A percentile compares a stretch with the other conserved stretches of the same genome.
These are phyloP conservation scores for Fulica atra DNA, from an alignment of 2,113 vertebrate species.

Conservation along the genomic window DNA sequence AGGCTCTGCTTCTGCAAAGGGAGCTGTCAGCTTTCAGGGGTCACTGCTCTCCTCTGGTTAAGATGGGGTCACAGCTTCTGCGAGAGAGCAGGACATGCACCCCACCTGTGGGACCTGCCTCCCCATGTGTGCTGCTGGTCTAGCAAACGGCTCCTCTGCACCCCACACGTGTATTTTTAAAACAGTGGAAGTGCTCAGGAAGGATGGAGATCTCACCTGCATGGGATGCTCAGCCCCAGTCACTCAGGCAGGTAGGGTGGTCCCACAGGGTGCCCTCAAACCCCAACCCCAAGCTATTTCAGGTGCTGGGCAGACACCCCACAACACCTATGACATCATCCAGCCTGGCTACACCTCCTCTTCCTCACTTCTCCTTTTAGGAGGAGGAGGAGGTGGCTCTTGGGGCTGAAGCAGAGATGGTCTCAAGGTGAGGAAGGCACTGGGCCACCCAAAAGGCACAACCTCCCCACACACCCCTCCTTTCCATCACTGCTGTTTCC, in stretches of 20 bases:
- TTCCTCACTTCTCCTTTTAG: neutral
- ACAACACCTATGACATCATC: fast-evolving
- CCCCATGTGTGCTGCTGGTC: neutral
- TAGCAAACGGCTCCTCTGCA: neutral
- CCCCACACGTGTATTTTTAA: neutral
- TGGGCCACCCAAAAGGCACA: neutral
- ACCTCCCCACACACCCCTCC: fast-evolving
- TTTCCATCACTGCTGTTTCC: neutral
- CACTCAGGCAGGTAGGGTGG: neutral
- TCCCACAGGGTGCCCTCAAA: neutral
- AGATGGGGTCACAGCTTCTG: neutral
- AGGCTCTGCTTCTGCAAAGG: neutral
- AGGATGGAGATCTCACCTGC: neutral
- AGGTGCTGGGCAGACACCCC: neutral
- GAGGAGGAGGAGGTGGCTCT: neutral
- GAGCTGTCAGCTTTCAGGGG: neutral
- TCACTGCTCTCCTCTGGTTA: neutral
- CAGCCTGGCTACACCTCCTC: neutral
- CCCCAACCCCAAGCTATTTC: neutral
- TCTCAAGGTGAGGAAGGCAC: neutral
- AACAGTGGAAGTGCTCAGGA: neutral
- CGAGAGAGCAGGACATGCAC: fast-evolving
- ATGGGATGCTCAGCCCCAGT: neutral
- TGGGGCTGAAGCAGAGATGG: neutral
- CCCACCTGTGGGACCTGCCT: fast-evolving